Evolutionary conservation across 2,888 invertebrate genomes (phyloP).

Genomic region (Hermodice carunculata): DNA sequence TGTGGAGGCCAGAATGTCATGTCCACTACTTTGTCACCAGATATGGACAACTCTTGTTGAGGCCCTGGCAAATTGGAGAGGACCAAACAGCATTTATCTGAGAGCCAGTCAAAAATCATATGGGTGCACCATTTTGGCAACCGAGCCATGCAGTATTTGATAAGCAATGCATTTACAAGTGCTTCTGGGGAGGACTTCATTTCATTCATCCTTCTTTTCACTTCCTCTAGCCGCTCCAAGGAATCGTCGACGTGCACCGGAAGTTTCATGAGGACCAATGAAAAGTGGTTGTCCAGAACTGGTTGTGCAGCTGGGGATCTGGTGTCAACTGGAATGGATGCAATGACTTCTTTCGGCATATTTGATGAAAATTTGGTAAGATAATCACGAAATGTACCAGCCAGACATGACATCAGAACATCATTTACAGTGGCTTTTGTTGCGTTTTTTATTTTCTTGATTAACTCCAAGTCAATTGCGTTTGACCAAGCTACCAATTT

Average conservation of each 20-base stretch:
- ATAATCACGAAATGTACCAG: conserved; percentile 29
- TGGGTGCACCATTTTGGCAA: conserved; percentile 38
- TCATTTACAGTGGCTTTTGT: conserved; percentile 40
- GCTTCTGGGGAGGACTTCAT: conserved; percentile 39
- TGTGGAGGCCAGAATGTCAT: conserved; percentile 43
- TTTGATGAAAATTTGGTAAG: conserved; percentile 13
- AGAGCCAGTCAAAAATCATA: conserved; percentile 27
- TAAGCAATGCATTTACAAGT: conserved; percentile 33
- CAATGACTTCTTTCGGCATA: conserved; percentile 22
- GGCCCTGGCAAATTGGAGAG: conserved; percentile 43
- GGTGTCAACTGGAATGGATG: conserved; percentile 40
- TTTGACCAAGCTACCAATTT: conserved; percentile 35
- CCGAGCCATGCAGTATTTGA: conserved; percentile 32
- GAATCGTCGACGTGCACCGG: conserved; percentile 16
- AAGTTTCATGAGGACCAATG: conserved; percentile 32
- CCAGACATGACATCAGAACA: conserved; percentile 39
- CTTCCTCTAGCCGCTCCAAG: conserved; percentile 10
- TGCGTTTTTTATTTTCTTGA: conserved; percentile 36
- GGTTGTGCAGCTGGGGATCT: conserved; percentile 21
- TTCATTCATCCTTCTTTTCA: conserved; percentile 25
- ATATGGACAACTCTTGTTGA: conserved; percentile 18
- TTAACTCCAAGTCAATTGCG: conserved; percentile 29
- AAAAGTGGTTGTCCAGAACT: conserved; percentile 38
- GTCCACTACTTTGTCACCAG: conserved; percentile 20
- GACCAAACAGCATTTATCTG: conserved; percentile 33